Evolutionary conservation across 1,140 invertebrate species (phyloP).

Genomic region (Bradysia coprophila): DNA sequence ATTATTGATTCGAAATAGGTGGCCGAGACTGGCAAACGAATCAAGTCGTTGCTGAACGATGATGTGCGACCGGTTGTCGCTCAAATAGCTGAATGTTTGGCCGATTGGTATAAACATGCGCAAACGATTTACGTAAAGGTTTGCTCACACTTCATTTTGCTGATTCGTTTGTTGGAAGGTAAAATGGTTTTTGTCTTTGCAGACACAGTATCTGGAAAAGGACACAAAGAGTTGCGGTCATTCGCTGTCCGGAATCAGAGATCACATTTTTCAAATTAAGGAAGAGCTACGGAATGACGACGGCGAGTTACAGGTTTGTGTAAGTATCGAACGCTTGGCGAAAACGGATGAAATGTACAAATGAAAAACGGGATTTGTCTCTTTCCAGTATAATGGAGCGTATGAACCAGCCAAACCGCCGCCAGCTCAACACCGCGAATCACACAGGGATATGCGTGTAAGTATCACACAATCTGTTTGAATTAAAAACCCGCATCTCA

Average conservation of each 20-base stretch:
- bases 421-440: no score
- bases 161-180: background rate
- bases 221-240: slow-evolving; percentile 37
- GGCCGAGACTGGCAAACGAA: slow-evolving; percentile 42
- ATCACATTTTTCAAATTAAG: slow-evolving; percentile 16
- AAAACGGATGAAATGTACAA: no score
- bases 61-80: slow-evolving; percentile 44
- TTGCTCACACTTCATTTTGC: background rate
- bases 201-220: slow-evolving; percentile 49
- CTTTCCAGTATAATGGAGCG: background rate
- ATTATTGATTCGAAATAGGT: slow-evolving; percentile 12
- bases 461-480: slow-evolving; percentile 1
- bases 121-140: slow-evolving; percentile 38
- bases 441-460: no score
- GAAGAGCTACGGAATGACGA: slow-evolving; percentile 13
- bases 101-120: slow-evolving; percentile 68
- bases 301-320: no score
- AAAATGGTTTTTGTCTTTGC: slow-evolving; percentile 17
- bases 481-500: background rate
- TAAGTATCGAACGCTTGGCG: no score
- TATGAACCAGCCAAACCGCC: background rate
- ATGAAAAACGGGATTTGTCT: slow-evolving; percentile 4
- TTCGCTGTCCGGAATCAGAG: slow-evolving; percentile 15
- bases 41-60: slow-evolving; percentile 40
- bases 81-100: slow-evolving; percentile 47